Base-by-base conservation (phyloP, 1,140 invertebrate genomes). In the Achroia grisella region DNA sequence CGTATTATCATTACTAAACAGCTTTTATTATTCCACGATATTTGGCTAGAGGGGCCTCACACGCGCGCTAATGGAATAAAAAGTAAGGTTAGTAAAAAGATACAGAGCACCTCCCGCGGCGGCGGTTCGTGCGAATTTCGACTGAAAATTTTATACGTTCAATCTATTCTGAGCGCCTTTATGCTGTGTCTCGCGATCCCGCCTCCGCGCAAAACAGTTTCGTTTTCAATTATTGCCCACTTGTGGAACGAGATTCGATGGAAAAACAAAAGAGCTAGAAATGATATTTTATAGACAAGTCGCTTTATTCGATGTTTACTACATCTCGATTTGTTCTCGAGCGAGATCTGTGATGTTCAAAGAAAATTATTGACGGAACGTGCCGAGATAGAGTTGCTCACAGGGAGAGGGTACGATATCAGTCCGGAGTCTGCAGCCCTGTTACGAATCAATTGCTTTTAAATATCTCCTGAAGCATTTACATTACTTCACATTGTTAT, bases 81-180 rank as follows among this genome's bases (percentile, higher is more conserved):
- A 85, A 85, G 81, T 83, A 81, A 85, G 81, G 77, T 83, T 71
- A 83, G 76, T 83, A 85, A 83, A 83, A 85, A 82, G 76, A 82
- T 82, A 78, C 75, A 80, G 71, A 71, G 71, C 56, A 62, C 62
- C 78, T 71, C 80, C 76, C 77, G 72, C 62, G 61, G 64, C 68
- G 71, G 62, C 61, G 70, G 66, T 77, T 74, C 75, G 64, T 78
- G 71, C 75, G 75, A 81, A 85, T 80, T 81, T 78, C 67, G 51
- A 85, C 81, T 85, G 79, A 85, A 85, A 85, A 80, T 85, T 85
- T 85, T 85, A 85, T 85, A 81, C 61, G 64, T 85, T 80, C 81
- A 85, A 85, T 85, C 77, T 85, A 85, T 83, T 83, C 65, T 64
- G 63, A 76, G 68, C 77, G 77, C 75, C 71, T 83, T 82, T 80